phyloP scores from a whole-genome alignment of 2,113 vertebrate species.

The Osmerus mordax region DNA sequence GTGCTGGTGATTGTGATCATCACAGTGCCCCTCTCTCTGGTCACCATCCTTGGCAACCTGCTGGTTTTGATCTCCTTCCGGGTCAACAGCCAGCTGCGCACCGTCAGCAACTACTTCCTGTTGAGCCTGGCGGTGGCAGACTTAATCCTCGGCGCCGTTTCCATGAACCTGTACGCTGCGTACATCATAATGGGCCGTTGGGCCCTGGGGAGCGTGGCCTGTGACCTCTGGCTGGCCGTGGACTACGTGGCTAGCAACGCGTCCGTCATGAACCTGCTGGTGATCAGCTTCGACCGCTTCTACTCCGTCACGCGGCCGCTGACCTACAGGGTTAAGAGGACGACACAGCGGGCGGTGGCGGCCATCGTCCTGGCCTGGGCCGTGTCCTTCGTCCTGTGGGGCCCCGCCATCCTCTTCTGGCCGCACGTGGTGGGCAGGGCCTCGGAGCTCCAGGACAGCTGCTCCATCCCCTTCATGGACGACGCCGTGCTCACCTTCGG shows the following conservation, averaged over 20 bases:
- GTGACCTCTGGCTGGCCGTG: conserved; percentile 77
- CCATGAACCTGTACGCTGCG: conserved; percentile 80
- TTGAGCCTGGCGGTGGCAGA: conserved; percentile 78
- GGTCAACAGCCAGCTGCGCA: conserved; percentile 76
- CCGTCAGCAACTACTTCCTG: conserved; percentile 79
- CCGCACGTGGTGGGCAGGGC: conserved; percentile 69
- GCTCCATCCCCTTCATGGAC: conserved; percentile 75
- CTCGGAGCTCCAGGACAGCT: conserved; percentile 56
- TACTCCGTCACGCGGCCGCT: conserved; percentile 77
- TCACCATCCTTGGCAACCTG: conserved; percentile 75
- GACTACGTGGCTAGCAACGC: conserved; percentile 81
- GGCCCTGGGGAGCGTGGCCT: conserved; percentile 72
- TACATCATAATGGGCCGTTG: conserved; percentile 76
- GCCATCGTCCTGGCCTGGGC: conserved; percentile 76
- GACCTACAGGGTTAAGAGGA: conserved; percentile 76
- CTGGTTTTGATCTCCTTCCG: conserved; percentile 77
- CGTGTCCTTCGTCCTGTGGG: conserved; percentile 79
- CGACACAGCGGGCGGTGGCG: conserved; percentile 65
- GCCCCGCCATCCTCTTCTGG: conserved; percentile 78
- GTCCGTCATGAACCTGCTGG: conserved; percentile 79
- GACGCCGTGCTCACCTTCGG: conserved; percentile 75
- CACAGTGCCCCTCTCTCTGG: conserved; percentile 70
- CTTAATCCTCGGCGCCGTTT: conserved; percentile 75
- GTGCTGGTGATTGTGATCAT: conserved; percentile 70
- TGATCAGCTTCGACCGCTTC: conserved; percentile 81